Evolutionary conservation across 2,888 invertebrate species (phyloP).

Genomic region (Hemistola chrysoprasaria): DNA sequence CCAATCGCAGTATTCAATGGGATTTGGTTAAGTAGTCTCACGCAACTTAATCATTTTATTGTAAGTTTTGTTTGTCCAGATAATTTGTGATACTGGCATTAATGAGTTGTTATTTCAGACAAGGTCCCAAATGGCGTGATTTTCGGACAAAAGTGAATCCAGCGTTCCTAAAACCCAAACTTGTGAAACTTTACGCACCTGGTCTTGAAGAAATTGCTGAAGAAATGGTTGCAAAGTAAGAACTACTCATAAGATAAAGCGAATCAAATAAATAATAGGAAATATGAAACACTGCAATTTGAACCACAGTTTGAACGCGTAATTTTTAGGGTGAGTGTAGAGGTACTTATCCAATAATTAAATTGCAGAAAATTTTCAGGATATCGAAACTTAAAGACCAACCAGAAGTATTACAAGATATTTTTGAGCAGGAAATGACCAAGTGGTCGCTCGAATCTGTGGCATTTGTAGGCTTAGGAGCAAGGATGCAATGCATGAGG

Average conservation of each 20-base stretch:
- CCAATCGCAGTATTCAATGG: too few relatives aligned
- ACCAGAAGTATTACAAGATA: constrained; percentile 46
- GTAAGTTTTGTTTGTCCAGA: too few relatives aligned
- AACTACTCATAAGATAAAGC: too few relatives aligned
- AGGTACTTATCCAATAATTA: neutral
- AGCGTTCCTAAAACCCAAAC: constrained; percentile 84
- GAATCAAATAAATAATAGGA: too few relatives aligned
- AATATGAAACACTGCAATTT: too few relatives aligned
- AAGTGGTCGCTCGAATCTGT: constrained; percentile 85
- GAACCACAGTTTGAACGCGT: too few relatives aligned
- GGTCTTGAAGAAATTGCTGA: constrained; percentile 74
- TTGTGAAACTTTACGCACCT: constrained; percentile 75
- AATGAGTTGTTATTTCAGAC: constrained; percentile 52
- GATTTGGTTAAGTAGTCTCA: too few relatives aligned
- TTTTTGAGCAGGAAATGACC: constrained; percentile 79
- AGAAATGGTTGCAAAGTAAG: constrained; percentile 59
- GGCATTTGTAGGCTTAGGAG: constrained; percentile 59
- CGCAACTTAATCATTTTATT: too few relatives aligned
- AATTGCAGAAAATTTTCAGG: constrained; percentile 41
- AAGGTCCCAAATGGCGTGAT: constrained; percentile 85
- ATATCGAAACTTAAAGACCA: constrained; percentile 49
- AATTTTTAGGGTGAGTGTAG: too few relatives aligned
- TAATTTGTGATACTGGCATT: too few relatives aligned
- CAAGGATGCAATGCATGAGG: constrained; percentile 57
- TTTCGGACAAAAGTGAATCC: constrained; percentile 86